These are phyloP conservation scores for Nomada fabriciana DNA, from an alignment of 2,888 invertebrate species.

Conservation along the genomic window DNA sequence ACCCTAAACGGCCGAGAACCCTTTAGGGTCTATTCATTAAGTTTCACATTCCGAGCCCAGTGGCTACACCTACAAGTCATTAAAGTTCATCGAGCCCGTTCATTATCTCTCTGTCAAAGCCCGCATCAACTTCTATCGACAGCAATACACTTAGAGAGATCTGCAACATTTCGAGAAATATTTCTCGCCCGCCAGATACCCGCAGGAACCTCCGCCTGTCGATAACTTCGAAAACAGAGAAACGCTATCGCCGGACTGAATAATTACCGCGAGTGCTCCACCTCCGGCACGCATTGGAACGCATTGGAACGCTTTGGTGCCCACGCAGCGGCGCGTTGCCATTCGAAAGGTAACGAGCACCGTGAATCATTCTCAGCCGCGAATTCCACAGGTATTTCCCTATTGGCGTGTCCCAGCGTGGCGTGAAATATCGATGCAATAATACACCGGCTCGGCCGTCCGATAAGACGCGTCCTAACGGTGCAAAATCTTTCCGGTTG, in stretches of 20 bases:
- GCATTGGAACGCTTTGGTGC: slow-evolving; percentile 19
- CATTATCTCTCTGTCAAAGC: no score
- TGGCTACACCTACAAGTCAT: no score
- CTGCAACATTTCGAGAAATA: no score
- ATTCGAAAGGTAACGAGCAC: slow-evolving; percentile 17
- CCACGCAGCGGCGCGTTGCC: slow-evolving; percentile 23
- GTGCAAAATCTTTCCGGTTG: slow-evolving; percentile 50
- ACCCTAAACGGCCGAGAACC: no score
- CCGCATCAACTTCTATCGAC: no score
- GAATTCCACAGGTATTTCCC: slow-evolving; percentile 33
- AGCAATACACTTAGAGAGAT: no score
- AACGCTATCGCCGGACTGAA: background rate
- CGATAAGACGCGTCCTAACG: slow-evolving; percentile 54
- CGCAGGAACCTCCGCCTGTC: no score
- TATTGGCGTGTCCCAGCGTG: slow-evolving; percentile 32
- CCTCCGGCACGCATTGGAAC: slow-evolving; percentile 13
- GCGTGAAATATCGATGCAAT: slow-evolving; percentile 51
- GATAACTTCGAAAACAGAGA: no score
- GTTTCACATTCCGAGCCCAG: no score
- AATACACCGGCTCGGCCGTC: slow-evolving; percentile 4
- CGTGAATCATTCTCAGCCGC: slow-evolving; percentile 33
- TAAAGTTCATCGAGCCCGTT: no score
- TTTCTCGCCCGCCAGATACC: no score
- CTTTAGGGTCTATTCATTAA: no score
- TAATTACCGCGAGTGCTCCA: slow-evolving; percentile 18